A percentile compares a stretch with the other conserved stretches of the same genome.
Conservation (phyloP, 2,113 vertebrate species). For the Felis catus region DNA sequence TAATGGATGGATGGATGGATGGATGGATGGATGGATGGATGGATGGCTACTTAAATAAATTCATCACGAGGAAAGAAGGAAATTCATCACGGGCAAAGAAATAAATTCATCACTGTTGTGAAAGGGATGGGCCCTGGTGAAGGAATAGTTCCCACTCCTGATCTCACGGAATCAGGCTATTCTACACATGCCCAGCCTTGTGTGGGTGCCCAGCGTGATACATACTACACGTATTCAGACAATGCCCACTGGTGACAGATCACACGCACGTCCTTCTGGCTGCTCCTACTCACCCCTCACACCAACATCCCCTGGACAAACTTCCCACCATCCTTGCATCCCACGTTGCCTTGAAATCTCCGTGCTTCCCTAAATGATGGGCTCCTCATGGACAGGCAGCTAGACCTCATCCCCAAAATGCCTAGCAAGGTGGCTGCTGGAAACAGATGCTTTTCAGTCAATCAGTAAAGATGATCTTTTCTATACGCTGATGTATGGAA, state of each 20-base stretch:
- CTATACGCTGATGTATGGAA: not conserved
- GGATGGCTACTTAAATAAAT: not conserved
- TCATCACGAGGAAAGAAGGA: not conserved
- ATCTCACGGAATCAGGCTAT: not conserved
- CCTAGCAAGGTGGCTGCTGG: not conserved
- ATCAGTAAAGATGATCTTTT: not conserved
- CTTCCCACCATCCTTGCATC: not conserved
- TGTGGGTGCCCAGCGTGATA: not conserved
- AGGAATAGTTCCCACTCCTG: not conserved
- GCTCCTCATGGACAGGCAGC: not conserved
- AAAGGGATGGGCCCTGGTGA: not conserved
- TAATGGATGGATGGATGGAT: not conserved
- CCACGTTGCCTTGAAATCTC: not conserved
- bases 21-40: not conserved
- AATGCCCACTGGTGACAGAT: too few relatives aligned
- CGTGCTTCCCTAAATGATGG: rapidly evolving
- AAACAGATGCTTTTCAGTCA: not conserved
- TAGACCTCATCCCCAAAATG: not conserved
- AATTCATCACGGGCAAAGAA: not conserved
- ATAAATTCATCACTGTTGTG: not conserved
- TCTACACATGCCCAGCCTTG: not conserved
- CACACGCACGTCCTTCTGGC: not conserved
- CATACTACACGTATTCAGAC: not conserved
- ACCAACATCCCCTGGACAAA: not conserved
- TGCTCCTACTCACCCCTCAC: not conserved